Evolutionary conservation across 2,888 invertebrate genomes (phyloP).

Genomic region (Strigamia crassipes): DNA sequence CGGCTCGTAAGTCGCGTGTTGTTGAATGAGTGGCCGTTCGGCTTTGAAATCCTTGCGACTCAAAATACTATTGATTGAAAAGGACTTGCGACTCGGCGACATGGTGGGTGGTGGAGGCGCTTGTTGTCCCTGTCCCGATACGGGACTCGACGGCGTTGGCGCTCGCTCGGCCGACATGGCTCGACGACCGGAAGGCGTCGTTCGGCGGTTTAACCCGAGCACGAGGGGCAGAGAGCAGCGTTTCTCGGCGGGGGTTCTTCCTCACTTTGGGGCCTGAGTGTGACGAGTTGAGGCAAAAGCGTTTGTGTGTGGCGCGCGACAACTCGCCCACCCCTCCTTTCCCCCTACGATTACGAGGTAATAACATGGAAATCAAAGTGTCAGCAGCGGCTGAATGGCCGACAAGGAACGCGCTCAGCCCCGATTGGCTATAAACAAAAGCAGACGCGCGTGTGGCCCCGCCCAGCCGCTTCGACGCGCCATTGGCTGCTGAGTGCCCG

Average conservation of each 20-base stretch:
- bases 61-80: slow-evolving; percentile 38
- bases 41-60: slow-evolving; percentile 22
- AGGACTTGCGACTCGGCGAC: slow-evolving; percentile 19
- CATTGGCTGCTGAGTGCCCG: neutral
- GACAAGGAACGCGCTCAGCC: neutral
- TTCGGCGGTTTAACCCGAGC: neutral
- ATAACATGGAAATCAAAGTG: neutral
- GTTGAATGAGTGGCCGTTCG: neutral
- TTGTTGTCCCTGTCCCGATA: neutral
- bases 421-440: neutral
- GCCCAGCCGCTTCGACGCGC: neutral
- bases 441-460: neutral
- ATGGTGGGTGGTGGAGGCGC: neutral
- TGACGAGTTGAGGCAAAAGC: neutral
- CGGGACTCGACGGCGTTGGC: neutral
- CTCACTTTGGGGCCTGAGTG: neutral
- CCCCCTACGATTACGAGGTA: neutral
- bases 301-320: neutral
- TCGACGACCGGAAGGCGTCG: neutral
- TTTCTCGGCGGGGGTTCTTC: neutral
- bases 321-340: neutral
- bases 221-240: neutral
- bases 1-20: neutral
- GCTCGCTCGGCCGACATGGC: neutral
- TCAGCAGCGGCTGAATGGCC: neutral